Base-by-base conservation (phyloP, 2,113 vertebrate genomes). In the Chascanopsetta lugubris region DNA sequence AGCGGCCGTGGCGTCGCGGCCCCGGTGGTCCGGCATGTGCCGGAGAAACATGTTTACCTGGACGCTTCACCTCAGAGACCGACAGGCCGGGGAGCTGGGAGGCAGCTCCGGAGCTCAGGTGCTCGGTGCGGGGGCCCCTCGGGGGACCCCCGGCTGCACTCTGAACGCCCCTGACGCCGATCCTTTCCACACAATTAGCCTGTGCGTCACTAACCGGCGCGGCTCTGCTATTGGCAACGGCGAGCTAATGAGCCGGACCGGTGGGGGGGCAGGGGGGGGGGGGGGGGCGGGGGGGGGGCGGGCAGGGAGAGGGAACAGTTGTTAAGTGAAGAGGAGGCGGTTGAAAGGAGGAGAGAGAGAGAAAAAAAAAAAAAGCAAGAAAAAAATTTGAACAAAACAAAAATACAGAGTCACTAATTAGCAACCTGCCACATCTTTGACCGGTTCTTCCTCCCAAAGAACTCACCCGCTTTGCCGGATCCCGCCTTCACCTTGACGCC, bases 101-200 rank as follows among this genome's bases (percentile, higher is more conserved):
- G 71, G 72, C 70, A 48, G 85, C 79, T 75, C 69, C 72, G 86
- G 88, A 87, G 91, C 87, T 80, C 90, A 92, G 91, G 88, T 92
- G 88, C 85, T 71, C 59, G 5, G 78, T 2, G 30, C 2, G 26
- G 59, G 47, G 77, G n/a, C n/a, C 77, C 82, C 78, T 62, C 27
- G 3, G 1, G 89, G 87, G 84, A 82, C 73, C 67, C 70, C 45
- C 38, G 2, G 61, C n/a, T 73, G 85, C 83, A 79, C 81, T 75
- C 73, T 0, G 51, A 90, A 83, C 75, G 58, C 79, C 83, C 87
- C 86, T 79, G 85, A 87, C 77, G 76, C 88, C 87, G 79, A 80
- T 88, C 85, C 83, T 90, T 89, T 92, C 90, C 89, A 86, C 86
- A 72, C 91, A 92, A 93, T 93, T 93, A 93, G 75, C 62, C 67